phyloP scores from a whole-genome alignment of 2,113 vertebrate genomes.

The Copsychus sechellarum region DNA sequence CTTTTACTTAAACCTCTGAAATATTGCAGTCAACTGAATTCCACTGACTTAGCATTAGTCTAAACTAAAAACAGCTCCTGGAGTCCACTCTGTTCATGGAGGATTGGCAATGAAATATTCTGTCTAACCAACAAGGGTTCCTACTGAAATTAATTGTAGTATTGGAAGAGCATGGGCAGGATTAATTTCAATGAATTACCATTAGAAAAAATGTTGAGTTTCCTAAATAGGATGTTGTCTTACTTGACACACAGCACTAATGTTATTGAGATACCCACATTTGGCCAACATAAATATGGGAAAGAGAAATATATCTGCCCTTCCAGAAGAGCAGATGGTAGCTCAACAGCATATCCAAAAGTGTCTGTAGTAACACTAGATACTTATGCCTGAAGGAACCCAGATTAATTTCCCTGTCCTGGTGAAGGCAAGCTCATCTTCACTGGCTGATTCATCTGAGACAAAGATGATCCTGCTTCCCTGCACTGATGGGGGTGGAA shows the following conservation, averaged over 20 bases:
- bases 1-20: neutral
- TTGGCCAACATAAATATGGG: neutral
- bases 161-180: neutral
- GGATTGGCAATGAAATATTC: neutral
- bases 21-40: neutral
- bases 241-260: neutral
- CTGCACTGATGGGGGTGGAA: neutral
- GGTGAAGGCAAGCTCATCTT: neutral
- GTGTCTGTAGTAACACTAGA: neutral
- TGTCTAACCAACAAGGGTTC: neutral
- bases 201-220: neutral
- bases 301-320: neutral
- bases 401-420: neutral
- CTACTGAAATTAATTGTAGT: neutral
- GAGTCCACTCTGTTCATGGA: neutral
- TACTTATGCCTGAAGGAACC: neutral
- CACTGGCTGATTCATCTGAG: neutral
- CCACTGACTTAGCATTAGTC: neutral
- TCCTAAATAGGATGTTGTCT: neutral
- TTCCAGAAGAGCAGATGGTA: neutral
- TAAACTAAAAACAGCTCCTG: neutral
- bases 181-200: neutral
- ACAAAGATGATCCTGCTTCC: neutral
- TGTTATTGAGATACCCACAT: neutral
- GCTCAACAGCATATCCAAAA: accelerated